A percentile compares a stretch with the other conserved stretches of the same genome.
Evolutionary conservation across 2,888 invertebrate species (phyloP).

Genomic region (Sphecodes monilicornis): DNA sequence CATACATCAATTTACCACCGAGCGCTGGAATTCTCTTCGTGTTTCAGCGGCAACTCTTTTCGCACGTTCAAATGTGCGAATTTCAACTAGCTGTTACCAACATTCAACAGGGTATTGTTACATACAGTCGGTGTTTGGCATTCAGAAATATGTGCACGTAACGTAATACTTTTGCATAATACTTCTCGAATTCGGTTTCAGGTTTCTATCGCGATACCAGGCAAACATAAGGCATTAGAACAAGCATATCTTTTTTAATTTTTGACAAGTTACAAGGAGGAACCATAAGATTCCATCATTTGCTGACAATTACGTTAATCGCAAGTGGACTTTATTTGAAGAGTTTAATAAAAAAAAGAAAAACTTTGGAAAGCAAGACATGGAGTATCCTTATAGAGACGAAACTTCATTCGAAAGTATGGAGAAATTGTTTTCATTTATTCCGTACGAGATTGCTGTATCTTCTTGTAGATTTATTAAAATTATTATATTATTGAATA

Average conservation of each 20-base stretch:
- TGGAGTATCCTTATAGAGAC: background rate
- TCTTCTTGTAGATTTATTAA: background rate
- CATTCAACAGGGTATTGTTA: background rate
- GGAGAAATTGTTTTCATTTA: too few relatives aligned
- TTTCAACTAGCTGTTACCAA: background rate
- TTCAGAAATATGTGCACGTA: too few relatives aligned
- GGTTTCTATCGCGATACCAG: background rate
- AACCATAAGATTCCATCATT: too few relatives aligned
- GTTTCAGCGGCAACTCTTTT: background rate
- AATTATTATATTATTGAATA: background rate
- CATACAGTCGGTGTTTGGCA: background rate
- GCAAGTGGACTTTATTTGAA: too few relatives aligned
- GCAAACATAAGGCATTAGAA: background rate
- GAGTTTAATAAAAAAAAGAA: too few relatives aligned
- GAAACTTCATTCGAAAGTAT: background rate
- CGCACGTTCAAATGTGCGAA: background rate
- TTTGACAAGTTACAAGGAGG: too few relatives aligned
- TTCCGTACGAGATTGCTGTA: background rate
- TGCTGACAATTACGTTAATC: too few relatives aligned
- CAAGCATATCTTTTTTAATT: too few relatives aligned
- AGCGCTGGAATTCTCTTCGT: background rate
- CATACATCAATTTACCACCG: background rate
- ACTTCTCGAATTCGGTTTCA: background rate
- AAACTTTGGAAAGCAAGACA: background rate
- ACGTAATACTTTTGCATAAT: too few relatives aligned